Evolutionary conservation across 2,888 invertebrate genomes (phyloP), one percentile per base, ranked within the genome.

Genomic region (Cantharis rufa): DNA sequence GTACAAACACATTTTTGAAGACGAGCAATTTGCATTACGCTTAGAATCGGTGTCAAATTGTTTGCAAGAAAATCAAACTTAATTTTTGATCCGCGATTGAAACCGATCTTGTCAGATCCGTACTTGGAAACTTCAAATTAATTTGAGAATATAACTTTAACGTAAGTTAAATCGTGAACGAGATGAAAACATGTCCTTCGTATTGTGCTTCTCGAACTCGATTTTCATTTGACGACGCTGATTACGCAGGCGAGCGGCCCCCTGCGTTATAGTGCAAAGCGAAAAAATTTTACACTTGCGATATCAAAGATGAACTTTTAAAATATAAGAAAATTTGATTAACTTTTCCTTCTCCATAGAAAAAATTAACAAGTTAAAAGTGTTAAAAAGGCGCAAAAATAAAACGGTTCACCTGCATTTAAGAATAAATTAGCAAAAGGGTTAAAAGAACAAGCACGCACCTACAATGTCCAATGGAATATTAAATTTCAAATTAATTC

Each of bases 351-450:
- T 48, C 48, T 48, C 48, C n/a, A 1, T 7, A 48, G 48, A 48
- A 48, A 48, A 48, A 32, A 32, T 32, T 32, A 32, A 32, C 11
- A 32, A 48, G 48, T 48, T 48, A n/a, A 48, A 48, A 48, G 48
- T 48, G 48, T 48, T 48, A n/a, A 48, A 66, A 85, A 84, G 81
- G 83, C 81, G 80, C 81, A 64, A 66, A 64, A 66, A 66, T 66
- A 21, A 66, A 66, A 66, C 68, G 32, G 69, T 68, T 74, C 71
- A 71, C 71, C 74, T 71, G 74, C 64, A 77, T 72, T 74, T 69
- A 72, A 64, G 74, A 72, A 77, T 75, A 74, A 77, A 72, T 74
- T 74, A 77, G 74, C 32, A 70, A 72, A 77, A 77, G 61, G 77
- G 77, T 71, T 77, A 74, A 77, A 70, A 69, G 74, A 76, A 77